Percentiles rank a stretch among this genome's conserved stretches.
phyloP scores from a whole-genome alignment of 2,113 vertebrate genomes.

The Daphoenositta chrysoptera region DNA sequence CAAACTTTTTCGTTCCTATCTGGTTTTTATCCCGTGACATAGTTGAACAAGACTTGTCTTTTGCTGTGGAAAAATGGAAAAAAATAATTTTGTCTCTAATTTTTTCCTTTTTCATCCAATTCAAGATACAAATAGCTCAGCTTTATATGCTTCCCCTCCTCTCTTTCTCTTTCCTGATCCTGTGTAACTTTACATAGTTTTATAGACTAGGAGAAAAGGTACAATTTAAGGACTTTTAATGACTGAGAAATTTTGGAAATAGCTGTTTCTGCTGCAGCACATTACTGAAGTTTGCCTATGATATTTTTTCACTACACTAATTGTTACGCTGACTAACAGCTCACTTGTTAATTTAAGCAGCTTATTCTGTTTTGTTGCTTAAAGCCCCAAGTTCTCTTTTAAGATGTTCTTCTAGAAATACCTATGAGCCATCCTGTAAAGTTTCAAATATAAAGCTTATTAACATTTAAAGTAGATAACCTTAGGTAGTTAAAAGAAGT shows the following conservation, averaged over 20 bases:
- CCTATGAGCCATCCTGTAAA: not conserved
- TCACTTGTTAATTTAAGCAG: not conserved
- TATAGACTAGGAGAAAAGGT: not conserved
- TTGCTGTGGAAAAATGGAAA: not conserved
- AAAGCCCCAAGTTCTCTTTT: not conserved
- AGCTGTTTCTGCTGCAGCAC: not conserved
- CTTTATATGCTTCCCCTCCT: not conserved
- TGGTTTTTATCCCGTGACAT: not conserved
- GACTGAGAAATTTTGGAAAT: not conserved
- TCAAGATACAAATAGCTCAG: not conserved
- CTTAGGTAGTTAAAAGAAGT: not conserved
- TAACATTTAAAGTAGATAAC: constrained; percentile 23
- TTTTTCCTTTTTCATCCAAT: not conserved
- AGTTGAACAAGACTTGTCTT: not conserved
- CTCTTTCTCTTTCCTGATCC: not conserved
- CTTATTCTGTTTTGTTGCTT: not conserved
- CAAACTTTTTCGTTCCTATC: not conserved
- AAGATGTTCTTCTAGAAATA: constrained; percentile 1
- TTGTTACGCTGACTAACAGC: not conserved
- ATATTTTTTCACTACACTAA: not conserved
- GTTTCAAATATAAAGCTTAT: constrained; percentile 25
- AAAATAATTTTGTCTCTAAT: not conserved
- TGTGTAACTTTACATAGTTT: not conserved
- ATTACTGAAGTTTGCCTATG: not conserved
- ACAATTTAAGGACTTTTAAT: not conserved